Evolutionary conservation across 2,113 vertebrate species (phyloP), one percentile per base, ranked within the genome.

Genomic region (Caranx ignobilis): DNA sequence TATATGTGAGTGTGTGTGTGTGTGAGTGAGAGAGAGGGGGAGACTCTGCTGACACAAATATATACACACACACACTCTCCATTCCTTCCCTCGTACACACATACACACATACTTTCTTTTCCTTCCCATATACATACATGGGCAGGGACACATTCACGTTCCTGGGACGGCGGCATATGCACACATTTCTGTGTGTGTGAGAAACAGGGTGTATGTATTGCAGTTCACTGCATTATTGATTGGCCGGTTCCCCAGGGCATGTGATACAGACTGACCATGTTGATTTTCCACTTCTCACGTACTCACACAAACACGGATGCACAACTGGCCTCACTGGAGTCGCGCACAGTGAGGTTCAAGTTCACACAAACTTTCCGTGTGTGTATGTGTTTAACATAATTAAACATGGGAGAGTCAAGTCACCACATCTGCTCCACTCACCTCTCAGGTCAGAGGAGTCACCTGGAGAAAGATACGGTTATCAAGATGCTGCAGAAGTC

Each of bases 191-290:
- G 19, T 60, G 50, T 78, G 13, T 55, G 60, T 37, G 55, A 2
- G 66, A 66, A 67, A 70, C 5, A 37, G 45, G 71, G 43, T 62
- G 81, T 60, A 73, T 79, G 68, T 79, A 85, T 88, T 77, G 82
- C 88, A 86, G 69, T 88, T 74, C 15, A 26, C 72, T 89, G 87
- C 75, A 89, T 91, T 91, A 92, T 92, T 92, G 91, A 92, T 91
- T 72, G 75, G 41, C 50, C 3, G 15, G 71, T 52, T 87, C 87
- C 75, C 84, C 37, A 45, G 52, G 68, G 83, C 50, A 77, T 77
- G 69, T 60, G 83, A 82, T 89, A 83, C 87, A 70, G 61, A 81
- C 83, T 75, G 79, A 69, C 81, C 86, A 81, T 83, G 88, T 81
- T 83, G 87, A 90, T 84, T 91, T 91, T 86, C 81, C 75, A 73